Evolutionary conservation across 1,140 invertebrate genomes (phyloP).

Genomic region (Agraylea sexmaculata): DNA sequence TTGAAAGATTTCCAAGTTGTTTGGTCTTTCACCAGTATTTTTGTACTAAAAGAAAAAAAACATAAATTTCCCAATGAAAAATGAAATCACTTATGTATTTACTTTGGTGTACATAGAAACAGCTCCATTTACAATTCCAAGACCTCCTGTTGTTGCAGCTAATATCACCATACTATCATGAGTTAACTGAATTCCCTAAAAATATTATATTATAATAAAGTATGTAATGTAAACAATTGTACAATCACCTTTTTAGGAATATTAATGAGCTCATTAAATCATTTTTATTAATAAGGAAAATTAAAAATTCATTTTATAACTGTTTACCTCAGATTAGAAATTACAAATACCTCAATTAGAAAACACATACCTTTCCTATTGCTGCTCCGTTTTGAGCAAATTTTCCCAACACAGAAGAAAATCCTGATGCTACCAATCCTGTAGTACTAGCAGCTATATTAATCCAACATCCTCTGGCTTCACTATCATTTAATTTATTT

Average conservation of each 20-base stretch:
- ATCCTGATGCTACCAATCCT: conserved; percentile 27
- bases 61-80: neutral
- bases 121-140: conserved; percentile 12
- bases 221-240: conserved; percentile 1
- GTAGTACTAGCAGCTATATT: conserved; percentile 27
- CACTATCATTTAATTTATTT: conserved; percentile 23
- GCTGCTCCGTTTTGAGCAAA: conserved; percentile 13
- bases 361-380: conserved; percentile 17
- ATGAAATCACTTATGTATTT: neutral
- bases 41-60: conserved; percentile 19
- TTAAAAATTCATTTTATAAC: conserved; percentile 2
- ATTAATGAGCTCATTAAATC: neutral
- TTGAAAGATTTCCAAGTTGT: conserved; percentile 24
- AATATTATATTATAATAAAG: conserved; percentile 3
- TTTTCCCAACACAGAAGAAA: conserved; percentile 17
- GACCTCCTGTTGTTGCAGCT: conserved; percentile 8
- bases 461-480: conserved; percentile 29
- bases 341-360: conserved; percentile 18
- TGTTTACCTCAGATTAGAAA: conserved; percentile 21
- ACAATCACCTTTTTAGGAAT: neutral
- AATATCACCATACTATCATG: conserved; percentile 6
- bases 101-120: conserved; percentile 1
- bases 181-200: conserved; percentile 1
- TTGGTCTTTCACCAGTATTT: conserved; percentile 19
- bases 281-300: neutral